A percentile compares a stretch with the other conserved stretches of the same genome.
phyloP scores from a whole-genome alignment of 2,888 invertebrate genomes.

The Clitarchus hookeri region DNA sequence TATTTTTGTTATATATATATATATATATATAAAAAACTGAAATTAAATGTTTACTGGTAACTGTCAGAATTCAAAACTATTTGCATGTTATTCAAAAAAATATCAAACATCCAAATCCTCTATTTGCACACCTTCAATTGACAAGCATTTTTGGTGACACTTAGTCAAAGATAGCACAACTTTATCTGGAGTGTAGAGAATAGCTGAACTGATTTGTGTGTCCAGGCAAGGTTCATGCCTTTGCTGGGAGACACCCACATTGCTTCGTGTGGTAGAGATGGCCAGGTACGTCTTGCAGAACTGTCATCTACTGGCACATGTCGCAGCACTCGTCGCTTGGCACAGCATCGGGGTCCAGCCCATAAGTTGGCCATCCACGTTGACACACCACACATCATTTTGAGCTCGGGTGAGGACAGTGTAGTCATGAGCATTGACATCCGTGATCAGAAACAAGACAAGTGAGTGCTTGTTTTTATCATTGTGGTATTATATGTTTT shows the following conservation, averaged over 20 bases:
- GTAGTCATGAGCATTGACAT: conserved; percentile 81
- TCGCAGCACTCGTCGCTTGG: conserved; percentile 64
- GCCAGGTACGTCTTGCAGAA: conserved; percentile 69
- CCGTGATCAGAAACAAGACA: conserved; percentile 68
- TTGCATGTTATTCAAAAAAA: too few species aligned
- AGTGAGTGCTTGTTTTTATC: conserved; percentile 53
- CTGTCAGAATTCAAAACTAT: too few species aligned
- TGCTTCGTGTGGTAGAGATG: conserved; percentile 87
- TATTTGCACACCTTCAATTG: too few species aligned
- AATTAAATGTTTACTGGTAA: too few species aligned
- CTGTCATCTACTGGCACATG: conserved; percentile 57
- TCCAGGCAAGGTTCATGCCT: conserved; percentile 79
- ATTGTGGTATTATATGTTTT: too few species aligned
- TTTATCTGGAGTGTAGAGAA: too few species aligned
- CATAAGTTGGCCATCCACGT: conserved; percentile 82
- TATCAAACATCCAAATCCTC: too few species aligned
- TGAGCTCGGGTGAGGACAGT: conserved; percentile 91
- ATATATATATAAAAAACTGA: too few species aligned
- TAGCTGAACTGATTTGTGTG: not conserved
- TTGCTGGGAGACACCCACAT: conserved; percentile 79
- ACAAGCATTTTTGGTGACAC: too few species aligned
- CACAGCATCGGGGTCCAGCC: conserved; percentile 75
- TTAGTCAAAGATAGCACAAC: too few species aligned
- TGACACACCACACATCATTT: conserved; percentile 71
- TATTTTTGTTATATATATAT: too few species aligned